Conservation (phyloP, 2,113 vertebrate species). For the Stegastes partitus region DNA sequence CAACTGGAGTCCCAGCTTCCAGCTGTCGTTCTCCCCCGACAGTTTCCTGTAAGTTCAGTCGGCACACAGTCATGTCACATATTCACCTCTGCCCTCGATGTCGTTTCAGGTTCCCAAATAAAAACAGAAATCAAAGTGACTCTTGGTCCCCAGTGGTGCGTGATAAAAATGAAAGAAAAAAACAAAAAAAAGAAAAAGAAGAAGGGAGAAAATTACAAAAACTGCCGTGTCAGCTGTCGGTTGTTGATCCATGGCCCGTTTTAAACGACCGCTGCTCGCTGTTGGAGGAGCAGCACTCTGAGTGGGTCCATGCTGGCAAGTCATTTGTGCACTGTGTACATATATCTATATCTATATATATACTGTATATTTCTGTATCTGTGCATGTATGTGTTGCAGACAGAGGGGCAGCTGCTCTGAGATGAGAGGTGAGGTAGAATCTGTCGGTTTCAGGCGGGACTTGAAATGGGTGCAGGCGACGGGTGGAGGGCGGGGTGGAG, state of each 20-base stretch:
- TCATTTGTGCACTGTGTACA: constrained; percentile 2
- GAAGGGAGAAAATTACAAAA: neutral
- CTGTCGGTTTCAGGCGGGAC: constrained; percentile 59
- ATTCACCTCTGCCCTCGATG: neutral
- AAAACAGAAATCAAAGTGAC: constrained; percentile 39
- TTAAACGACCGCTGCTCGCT: constrained; percentile 2
- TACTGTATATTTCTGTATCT: constrained; percentile 23
- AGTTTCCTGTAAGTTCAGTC: constrained; percentile 35
- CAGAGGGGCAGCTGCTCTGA: constrained; percentile 59
- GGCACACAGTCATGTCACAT: constrained; percentile 17
- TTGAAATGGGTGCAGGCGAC: constrained; percentile 23
- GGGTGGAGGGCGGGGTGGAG: too few species aligned
- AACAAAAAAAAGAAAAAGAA: too few species aligned
- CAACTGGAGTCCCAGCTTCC: constrained; percentile 38
- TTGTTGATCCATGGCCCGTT: constrained; percentile 35
- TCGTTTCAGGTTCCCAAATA: constrained; percentile 20
- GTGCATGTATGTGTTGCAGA: constrained; percentile 40
- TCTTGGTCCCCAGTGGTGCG: constrained; percentile 57
- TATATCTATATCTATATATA: constrained; percentile 14
- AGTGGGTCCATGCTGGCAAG: constrained; percentile 33
- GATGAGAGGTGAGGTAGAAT: constrained; percentile 82
- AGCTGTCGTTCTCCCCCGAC: constrained; percentile 31
- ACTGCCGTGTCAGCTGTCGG: constrained; percentile 18
- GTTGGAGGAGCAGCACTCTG: neutral
- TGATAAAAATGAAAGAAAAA: constrained; percentile 15